phyloP scores from a whole-genome alignment of 2,113 vertebrate species.

The Ia io region DNA sequence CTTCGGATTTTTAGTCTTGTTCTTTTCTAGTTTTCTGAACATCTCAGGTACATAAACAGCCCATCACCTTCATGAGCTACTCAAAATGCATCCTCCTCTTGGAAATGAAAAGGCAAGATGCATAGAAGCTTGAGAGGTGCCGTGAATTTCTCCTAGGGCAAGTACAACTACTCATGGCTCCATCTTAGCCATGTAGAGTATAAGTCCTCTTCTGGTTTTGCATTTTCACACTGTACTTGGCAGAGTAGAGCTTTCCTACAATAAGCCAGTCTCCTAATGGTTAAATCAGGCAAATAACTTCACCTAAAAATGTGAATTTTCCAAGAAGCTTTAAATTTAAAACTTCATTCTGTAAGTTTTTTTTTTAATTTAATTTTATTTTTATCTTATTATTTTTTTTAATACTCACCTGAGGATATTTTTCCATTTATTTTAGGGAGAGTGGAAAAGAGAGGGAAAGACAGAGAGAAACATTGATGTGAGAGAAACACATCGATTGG shows the following conservation, averaged over 20 bases:
- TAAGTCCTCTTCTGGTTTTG: not conserved
- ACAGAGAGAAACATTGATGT: no score
- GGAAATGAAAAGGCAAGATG: not conserved
- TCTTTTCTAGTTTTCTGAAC: constrained; percentile 29
- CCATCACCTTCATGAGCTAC: not conserved
- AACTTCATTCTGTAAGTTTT: no score
- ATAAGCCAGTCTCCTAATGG: not conserved
- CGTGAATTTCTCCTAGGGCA: not conserved
- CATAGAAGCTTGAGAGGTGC: not conserved
- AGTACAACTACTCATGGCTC: not conserved
- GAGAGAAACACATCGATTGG: no score
- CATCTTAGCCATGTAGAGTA: not conserved
- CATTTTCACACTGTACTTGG: not conserved
- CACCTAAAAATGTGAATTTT: constrained; percentile 15
- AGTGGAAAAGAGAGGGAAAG: no score
- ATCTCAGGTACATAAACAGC: not conserved
- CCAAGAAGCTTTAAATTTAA: not conserved
- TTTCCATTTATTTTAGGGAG: no score
- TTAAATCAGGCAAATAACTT: constrained; percentile 10
- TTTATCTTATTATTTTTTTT: no score
- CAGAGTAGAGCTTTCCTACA: not conserved
- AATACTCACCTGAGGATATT: no score
- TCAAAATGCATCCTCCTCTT: not conserved
- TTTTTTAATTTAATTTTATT: no score
- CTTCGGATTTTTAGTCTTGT: not conserved